A percentile compares a stretch with the other conserved stretches of the same genome.
These are phyloP conservation scores for Aplidium turbinatum DNA, from an alignment of 23 tunicate species.

Conservation along the genomic window DNA sequence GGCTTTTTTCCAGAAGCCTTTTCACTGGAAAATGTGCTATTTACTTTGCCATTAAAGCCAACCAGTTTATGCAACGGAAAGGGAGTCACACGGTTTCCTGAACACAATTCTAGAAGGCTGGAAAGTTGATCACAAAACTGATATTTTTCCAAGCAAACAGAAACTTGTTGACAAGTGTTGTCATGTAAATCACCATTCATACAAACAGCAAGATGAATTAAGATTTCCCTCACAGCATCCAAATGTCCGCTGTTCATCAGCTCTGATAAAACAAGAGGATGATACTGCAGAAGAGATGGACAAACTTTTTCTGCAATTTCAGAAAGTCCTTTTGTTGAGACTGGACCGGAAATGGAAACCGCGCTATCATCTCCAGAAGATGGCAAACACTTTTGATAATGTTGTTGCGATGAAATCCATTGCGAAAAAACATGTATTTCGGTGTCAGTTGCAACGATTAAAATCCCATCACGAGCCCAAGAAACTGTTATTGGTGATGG, in stretches of 20 bases:
- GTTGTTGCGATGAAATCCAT: conserved; percentile 48
- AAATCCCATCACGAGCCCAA: conserved; percentile 90
- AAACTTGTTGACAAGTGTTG: conserved; percentile 41
- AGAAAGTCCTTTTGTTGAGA: conserved; percentile 28
- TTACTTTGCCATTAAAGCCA: conserved; percentile 40
- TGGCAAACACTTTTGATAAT: background rate
- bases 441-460: conserved; percentile 82
- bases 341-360: no score
- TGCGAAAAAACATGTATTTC: conserved; percentile 92
- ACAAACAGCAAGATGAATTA: conserved; percentile 71
- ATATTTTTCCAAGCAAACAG: conserved; percentile 52
- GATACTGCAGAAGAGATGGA: conserved; percentile 86
- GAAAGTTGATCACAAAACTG: conserved; percentile 41
- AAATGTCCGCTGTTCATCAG: conserved; percentile 87
- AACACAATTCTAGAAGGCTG: conserved; percentile 13
- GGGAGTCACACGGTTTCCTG: conserved; percentile 67
- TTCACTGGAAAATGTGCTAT: background rate
- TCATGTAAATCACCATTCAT: conserved; percentile 70
- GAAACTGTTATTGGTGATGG: conserved; percentile 45
- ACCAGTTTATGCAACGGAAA: conserved; percentile 49
- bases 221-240: conserved; percentile 63
- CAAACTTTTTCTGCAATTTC: conserved; percentile 56
- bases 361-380: background rate
- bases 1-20: background rate
- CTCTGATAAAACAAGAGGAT: conserved; percentile 78